phyloP scores from a whole-genome alignment of 2,888 invertebrate genomes.

The Hirtodrosophila cameraria region DNA sequence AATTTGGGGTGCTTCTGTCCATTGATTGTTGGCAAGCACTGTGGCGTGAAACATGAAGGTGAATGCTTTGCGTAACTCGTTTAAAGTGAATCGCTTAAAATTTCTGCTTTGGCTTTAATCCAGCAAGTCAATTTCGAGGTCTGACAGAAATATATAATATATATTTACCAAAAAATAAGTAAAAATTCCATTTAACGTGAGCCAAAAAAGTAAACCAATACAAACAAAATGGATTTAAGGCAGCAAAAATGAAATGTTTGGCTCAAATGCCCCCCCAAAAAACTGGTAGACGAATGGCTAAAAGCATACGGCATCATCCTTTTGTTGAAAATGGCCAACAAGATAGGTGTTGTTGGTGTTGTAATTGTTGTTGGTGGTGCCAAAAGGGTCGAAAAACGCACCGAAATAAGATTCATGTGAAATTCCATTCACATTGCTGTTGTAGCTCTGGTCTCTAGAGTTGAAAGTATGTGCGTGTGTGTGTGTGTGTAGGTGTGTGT shows the following conservation, averaged over 20 bases:
- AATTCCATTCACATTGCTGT: slow-evolving; percentile 24
- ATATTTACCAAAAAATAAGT: slow-evolving; percentile 13
- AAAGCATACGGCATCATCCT: slow-evolving; percentile 21
- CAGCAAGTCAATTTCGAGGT: slow-evolving; percentile 25
- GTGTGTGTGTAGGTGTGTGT: not conserved
- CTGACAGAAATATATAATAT: slow-evolving; percentile 13
- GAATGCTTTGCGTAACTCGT: slow-evolving; percentile 7
- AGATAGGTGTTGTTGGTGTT: not conserved
- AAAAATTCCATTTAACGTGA: slow-evolving; percentile 14
- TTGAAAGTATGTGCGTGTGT: too few species aligned
- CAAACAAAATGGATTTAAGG: slow-evolving; percentile 21
- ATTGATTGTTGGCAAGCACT: slow-evolving; percentile 62
- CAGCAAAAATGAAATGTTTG: slow-evolving; percentile 9
- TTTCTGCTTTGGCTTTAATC: slow-evolving; percentile 51
- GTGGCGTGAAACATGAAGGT: slow-evolving; percentile 39
- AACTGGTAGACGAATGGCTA: slow-evolving; percentile 23
- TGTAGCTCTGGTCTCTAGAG: not conserved
- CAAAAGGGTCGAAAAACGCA: not conserved
- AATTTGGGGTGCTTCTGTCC: slow-evolving; percentile 11
- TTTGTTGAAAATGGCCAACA: slow-evolving; percentile 6
- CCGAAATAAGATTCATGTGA: slow-evolving; percentile 17
- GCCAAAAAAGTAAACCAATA: slow-evolving; percentile 3
- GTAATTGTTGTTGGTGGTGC: too few species aligned
- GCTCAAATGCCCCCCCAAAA: slow-evolving; percentile 15
- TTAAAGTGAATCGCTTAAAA: slow-evolving; percentile 41